Conservation (phyloP, 2,888 invertebrate genomes). For the Ormyrus pomaceus region DNA sequence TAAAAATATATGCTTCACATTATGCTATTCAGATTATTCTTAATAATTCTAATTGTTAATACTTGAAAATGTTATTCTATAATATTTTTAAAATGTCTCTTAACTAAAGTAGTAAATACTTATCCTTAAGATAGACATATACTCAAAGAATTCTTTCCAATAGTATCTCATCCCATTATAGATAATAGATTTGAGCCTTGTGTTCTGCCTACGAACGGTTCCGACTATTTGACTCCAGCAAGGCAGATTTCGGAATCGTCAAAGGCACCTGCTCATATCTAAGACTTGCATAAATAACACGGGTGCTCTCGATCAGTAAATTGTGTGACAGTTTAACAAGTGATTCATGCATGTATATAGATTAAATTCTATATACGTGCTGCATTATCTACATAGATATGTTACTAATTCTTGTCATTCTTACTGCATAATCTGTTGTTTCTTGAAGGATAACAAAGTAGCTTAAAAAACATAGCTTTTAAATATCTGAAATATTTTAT, state of each 20-base stretch:
- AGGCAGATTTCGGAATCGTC: conserved; percentile 37
- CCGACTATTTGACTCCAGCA: conserved; percentile 23
- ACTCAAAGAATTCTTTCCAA: conserved; percentile 41
- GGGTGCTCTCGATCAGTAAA: conserved; percentile 34
- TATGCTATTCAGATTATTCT: too few relatives aligned
- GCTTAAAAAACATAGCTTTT: neutral
- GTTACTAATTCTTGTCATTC: conserved; percentile 36
- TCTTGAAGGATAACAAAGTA: conserved; percentile 13
- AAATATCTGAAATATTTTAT: conserved; percentile 22
- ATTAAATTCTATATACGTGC: conserved; percentile 47
- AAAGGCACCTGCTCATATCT: conserved; percentile 35
- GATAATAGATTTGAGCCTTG: conserved; percentile 26
- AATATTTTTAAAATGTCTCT: too few relatives aligned
- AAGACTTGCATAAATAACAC: conserved; percentile 41
- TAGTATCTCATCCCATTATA: conserved; percentile 11
- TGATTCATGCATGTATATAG: conserved; percentile 44
- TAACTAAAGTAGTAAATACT: neutral
- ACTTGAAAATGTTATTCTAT: too few relatives aligned
- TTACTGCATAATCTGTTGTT: conserved; percentile 21
- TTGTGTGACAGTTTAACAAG: conserved; percentile 51
- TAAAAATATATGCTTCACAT: too few relatives aligned
- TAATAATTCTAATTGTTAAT: too few relatives aligned
- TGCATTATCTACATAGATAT: conserved; percentile 8
- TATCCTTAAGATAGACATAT: conserved; percentile 12
- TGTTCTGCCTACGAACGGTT: conserved; percentile 29